Evolutionary conservation across 1,140 invertebrate genomes (phyloP).

Genomic region (Eulimnadia texana): DNA sequence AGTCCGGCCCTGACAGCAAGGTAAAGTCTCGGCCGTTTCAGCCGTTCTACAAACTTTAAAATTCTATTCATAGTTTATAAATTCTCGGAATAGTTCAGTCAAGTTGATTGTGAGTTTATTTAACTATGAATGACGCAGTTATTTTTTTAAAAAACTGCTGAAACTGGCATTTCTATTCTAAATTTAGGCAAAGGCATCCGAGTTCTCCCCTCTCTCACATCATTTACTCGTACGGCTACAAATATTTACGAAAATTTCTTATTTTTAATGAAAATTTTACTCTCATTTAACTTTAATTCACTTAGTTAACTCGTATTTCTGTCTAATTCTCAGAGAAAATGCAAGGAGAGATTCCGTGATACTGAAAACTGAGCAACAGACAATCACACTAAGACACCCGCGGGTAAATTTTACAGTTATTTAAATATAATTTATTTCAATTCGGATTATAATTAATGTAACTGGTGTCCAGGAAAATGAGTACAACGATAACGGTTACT

Average conservation of each 20-base stretch:
- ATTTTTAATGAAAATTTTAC: neutral
- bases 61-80: constrained; percentile 7
- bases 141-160: neutral
- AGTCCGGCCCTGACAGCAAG: constrained; percentile 36
- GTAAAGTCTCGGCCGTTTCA: too few species aligned
- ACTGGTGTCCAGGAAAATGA: constrained; percentile 18
- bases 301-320: neutral
- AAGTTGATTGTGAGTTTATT: neutral
- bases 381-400: neutral
- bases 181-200: neutral
- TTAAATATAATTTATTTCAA: constrained; percentile 1
- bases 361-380: neutral
- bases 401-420: neutral
- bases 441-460: constrained; percentile 11
- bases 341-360: neutral
- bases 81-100: neutral
- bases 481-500: too few species aligned
- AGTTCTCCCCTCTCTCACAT: neutral
- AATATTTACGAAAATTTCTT: neutral
- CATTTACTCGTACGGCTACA: neutral
- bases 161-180: neutral
- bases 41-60: too few species aligned
- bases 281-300: neutral
- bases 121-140: neutral
- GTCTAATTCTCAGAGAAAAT: neutral